phyloP scores from a whole-genome alignment of 2,113 vertebrate species.

The Pituophis catenifer region DNA sequence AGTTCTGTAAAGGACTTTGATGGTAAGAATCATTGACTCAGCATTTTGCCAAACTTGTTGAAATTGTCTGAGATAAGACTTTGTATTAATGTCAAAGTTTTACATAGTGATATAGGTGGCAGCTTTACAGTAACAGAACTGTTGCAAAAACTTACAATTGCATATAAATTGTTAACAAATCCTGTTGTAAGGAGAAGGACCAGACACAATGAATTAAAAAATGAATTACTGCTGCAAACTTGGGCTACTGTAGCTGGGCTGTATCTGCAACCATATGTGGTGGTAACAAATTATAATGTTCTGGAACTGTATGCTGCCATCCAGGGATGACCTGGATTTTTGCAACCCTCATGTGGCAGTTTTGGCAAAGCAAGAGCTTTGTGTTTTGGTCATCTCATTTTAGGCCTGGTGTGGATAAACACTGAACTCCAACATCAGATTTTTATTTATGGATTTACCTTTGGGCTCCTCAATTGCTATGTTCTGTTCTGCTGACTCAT shows the following conservation, averaged over 20 bases:
- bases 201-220: not conserved
- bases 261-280: not conserved
- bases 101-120: not conserved
- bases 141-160: not conserved
- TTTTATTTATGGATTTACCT: conserved; percentile 6
- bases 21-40: not conserved
- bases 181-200: not conserved
- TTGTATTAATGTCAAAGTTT: not conserved
- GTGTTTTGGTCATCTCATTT: not conserved
- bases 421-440: not conserved
- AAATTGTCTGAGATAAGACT: not conserved
- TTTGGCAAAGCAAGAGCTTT: not conserved
- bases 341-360: not conserved
- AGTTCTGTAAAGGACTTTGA: not conserved
- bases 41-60: not conserved
- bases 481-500: not conserved
- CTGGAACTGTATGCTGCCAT: not conserved
- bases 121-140: not conserved
- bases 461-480: not conserved
- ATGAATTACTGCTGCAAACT: not conserved
- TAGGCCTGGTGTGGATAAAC: not conserved
- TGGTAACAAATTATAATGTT: not conserved
- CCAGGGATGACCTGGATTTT: not conserved
- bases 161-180: not conserved
- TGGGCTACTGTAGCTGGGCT: not conserved